Base-by-base conservation (phyloP, 2,888 invertebrate genomes). In the Pilophorus perplexus region DNA sequence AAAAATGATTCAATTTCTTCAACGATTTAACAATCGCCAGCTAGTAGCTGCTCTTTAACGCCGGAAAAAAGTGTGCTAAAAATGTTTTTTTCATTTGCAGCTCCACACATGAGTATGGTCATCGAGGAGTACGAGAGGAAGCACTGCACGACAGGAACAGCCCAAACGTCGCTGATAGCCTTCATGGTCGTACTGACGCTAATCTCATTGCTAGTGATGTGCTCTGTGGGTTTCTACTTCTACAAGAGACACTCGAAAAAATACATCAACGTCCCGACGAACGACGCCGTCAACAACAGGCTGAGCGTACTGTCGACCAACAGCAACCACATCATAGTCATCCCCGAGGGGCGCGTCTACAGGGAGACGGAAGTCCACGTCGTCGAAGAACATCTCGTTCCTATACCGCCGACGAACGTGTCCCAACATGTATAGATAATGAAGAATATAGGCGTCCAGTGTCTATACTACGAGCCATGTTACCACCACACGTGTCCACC, bases 321-420 rank as follows among this genome's bases (percentile, higher is more conserved):
- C 23, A 70, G 68, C 44, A 66, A 70, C 44, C 72, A 71, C 50
- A 67, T 71, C 75, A 77, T 90, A 77, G 87, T 91, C 59, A 83
- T 89, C 74, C 90, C 91, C 0, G 90, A 90, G 73, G 87, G 89
- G 1, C 83, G 88, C 74, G 87, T 90, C 14, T 92, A 91, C 75
- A 82, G 87, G 74, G 90, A 92, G 79, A 91, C 91, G 8, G 90
- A 92, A 78, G 84, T 91, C 73, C 87, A 90, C 77, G 88, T 91
- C 74, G 87, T 91, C 75, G 86, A 90, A 71, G 91, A 92, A 80
- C 85, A 87, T 77, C 87, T 89, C 46, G 89, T 90, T 77, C 84
- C 90, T 20, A 70, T 62, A 28, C 46, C 28, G 6, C 62, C 62
- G 33, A 62, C 62, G 23, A 62, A 44, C 28, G 48, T 48, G 48